Evolutionary conservation across 1,140 invertebrate genomes (phyloP).

Genomic region (Drosophila yakuba): DNA sequence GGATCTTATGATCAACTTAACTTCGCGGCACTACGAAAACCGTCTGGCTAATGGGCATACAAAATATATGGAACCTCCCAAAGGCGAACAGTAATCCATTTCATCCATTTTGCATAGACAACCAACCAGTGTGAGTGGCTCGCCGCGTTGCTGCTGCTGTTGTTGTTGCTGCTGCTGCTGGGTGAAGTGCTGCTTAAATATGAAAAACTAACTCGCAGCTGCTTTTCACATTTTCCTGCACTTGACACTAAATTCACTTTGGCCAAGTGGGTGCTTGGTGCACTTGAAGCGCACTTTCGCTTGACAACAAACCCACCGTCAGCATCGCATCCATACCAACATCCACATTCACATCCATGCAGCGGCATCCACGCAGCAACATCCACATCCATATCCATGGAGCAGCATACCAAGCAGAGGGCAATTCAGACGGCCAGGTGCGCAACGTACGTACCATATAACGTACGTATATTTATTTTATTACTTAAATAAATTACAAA

Average conservation of each 20-base stretch:
- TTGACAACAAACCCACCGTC: slow-evolving; percentile 49
- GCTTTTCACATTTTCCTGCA: slow-evolving; percentile 81
- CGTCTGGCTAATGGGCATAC: background rate
- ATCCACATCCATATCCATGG: background rate
- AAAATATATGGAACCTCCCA: background rate
- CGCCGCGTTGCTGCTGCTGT: slow-evolving; percentile 17
- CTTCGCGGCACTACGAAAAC: too few relatives aligned
- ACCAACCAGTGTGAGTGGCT: slow-evolving; percentile 28
- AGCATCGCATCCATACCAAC: slow-evolving; percentile 18
- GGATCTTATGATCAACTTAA: too few relatives aligned
- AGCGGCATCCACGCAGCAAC: background rate
- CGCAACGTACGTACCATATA: slow-evolving; percentile 29
- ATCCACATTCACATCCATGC: background rate
- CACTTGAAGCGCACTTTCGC: slow-evolving; percentile 77
- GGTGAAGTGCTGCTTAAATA: slow-evolving; percentile 79
- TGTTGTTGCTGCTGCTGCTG: slow-evolving; percentile 34
- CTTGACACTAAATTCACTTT: slow-evolving; percentile 83
- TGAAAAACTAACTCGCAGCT: slow-evolving; percentile 81
- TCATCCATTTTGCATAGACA: slow-evolving; percentile 44
- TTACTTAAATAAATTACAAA: slow-evolving; percentile 83
- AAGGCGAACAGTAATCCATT: slow-evolving; percentile 8
- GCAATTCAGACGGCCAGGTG: slow-evolving; percentile 37
- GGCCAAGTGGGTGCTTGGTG: slow-evolving; percentile 79
- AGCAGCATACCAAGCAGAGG: background rate
- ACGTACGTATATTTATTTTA: slow-evolving; percentile 78